Base-by-base conservation (phyloP, 2,888 invertebrate species). In the Gortyna flavago region DNA sequence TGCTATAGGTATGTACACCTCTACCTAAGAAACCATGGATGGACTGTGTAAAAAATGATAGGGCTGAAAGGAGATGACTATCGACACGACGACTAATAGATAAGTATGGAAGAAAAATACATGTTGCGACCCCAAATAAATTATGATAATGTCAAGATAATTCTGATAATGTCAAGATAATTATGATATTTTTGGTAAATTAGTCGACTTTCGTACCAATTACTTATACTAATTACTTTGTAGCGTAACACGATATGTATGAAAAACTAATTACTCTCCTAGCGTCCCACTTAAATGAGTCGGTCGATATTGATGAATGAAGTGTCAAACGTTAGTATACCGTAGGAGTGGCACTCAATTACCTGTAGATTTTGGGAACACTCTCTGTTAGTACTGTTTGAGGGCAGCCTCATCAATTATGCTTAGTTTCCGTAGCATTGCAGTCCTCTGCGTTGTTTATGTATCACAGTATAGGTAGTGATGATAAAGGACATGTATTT, bases 361-460 rank as follows among this genome's bases (percentile, higher is more conserved):
- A 67, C 29, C 7, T 29, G 65, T 84, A 81, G 57, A 82, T 74
- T 72, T 85, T 69, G 62, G 62, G 62, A 65, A 74, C 75, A 73
- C 69, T 78, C 72, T 61, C 77, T 64, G 84, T 69, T 69, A 71
- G 77, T 62, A 74, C 25, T 72, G 79, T 84, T 87, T 85, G 77
- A 84, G 75, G 75, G 69, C 70, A 72, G 72, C 62, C 80, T 81
- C 80, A 87, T 87, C 80, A 87, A 87, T 87, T 84, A 84, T 76
- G 80, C 81, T 81, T 84, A 84, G 87, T 79, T 80, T 79, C 77
- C 75, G 80, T 79, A 79, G 78, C 77, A 84, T 69, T 85, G 77
- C 74, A 66, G 81, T 70, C 75, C 76, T 79, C 77, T 75, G n/a
- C 61, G 48, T 80, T 81, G 84, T 84, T 85, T 81, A 83, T 75